These are phyloP conservation scores for Melikaiella ostensackeni DNA, from an alignment of 2,888 invertebrate species.

Conservation along the genomic window DNA sequence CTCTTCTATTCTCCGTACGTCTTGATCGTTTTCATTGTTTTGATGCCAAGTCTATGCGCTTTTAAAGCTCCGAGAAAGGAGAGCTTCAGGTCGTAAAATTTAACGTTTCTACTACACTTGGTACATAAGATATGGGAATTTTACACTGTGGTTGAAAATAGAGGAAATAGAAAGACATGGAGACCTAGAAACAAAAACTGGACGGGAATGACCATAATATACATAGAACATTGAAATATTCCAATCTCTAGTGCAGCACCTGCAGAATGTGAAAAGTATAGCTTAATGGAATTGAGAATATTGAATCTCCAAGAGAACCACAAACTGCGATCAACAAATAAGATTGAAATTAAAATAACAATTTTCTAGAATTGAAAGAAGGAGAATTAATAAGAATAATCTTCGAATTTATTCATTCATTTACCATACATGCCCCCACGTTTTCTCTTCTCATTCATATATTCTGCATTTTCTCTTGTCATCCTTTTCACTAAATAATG, in stretches of 20 bases:
- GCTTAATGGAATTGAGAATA: slow-evolving; percentile 1
- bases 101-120: background rate
- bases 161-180: background rate
- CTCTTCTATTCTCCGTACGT: background rate
- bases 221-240: background rate
- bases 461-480: no score
- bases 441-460: no score
- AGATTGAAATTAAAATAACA: background rate
- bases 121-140: background rate
- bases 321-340: background rate
- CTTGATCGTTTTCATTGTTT: slow-evolving; percentile 19
- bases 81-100: slow-evolving; percentile 1
- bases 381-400: no score
- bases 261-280: slow-evolving; percentile 9
- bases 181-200: background rate
- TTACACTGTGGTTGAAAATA: background rate
- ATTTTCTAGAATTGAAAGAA: background rate
- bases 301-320: background rate
- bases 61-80: background rate
- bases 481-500: no score
- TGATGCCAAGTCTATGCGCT: slow-evolving; percentile 31
- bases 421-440: no score
- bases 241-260: slow-evolving; percentile 4
- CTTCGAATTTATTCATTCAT: no score
- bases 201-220: background rate